Percentiles rank a stretch among this genome's conserved stretches.
These are phyloP conservation scores for Lepidothrix coronata DNA, from an alignment of 2,113 vertebrate species.

Conservation along the genomic window DNA sequence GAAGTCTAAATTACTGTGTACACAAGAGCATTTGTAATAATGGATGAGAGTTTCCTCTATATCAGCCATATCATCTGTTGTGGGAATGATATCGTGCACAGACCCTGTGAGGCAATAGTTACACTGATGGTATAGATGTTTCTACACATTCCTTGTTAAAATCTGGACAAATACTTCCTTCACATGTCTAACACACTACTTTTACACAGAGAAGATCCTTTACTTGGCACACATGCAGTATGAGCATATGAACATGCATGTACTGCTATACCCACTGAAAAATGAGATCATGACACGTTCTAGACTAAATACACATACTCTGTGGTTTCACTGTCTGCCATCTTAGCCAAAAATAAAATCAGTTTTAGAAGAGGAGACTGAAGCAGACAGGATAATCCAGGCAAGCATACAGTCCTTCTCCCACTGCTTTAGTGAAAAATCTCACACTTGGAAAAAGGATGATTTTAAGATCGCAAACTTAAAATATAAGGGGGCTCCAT, in stretches of 20 bases:
- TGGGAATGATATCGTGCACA: neutral
- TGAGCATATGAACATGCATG: neutral
- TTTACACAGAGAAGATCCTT: neutral
- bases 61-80: neutral
- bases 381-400: neutral
- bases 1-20: neutral
- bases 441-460: accelerated
- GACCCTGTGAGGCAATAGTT: neutral
- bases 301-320: neutral
- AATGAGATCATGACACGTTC: neutral
- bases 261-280: neutral
- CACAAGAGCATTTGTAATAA: neutral
- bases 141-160: neutral
- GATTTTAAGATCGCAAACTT: neutral
- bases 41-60: neutral
- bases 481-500: neutral
- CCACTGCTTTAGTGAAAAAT: neutral
- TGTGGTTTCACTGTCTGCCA: neutral
- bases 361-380: neutral
- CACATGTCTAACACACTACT: neutral
- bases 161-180: neutral
- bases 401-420: neutral
- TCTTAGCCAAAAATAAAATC: neutral
- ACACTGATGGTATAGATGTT: neutral
- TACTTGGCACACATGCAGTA: neutral